Conservation (phyloP, 2,797 vertebrate genomes). For the Fistularia tabacaria region DNA sequence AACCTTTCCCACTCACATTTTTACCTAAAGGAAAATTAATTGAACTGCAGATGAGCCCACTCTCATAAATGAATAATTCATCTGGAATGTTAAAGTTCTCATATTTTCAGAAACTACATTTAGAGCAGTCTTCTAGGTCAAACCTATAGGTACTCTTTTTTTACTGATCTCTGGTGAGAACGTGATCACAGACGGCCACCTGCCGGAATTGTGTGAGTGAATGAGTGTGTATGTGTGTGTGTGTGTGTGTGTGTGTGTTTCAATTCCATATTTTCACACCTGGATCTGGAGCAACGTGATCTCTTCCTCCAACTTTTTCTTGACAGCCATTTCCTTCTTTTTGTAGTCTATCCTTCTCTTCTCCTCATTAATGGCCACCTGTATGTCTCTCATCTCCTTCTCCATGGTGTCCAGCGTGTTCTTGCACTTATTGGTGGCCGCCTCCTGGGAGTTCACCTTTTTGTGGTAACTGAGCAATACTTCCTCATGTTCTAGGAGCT, state of each 20-base stretch:
- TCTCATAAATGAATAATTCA: too few species aligned
- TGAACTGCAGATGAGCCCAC: too few species aligned
- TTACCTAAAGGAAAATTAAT: too few species aligned
- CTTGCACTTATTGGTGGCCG: constrained; percentile 71
- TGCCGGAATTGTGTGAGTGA: background rate
- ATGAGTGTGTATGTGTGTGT: background rate
- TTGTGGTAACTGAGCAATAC: constrained; percentile 81
- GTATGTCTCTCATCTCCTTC: constrained; percentile 79
- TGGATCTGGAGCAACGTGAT: constrained; percentile 77
- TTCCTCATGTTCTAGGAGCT: constrained; percentile 85
- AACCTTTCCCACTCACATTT: too few species aligned
- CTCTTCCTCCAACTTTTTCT: constrained; percentile 73
- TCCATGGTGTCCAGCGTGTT: constrained; percentile 75
- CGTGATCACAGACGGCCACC: background rate
- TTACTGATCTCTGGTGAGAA: too few species aligned
- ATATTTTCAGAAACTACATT: too few species aligned
- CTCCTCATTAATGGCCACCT: constrained; percentile 75
- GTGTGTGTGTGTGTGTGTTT: background rate
- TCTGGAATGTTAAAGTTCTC: too few species aligned
- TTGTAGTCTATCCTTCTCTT: constrained; percentile 73
- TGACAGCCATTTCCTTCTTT: constrained; percentile 67
- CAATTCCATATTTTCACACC: constrained; percentile 61
- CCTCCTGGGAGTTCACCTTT: constrained; percentile 81
- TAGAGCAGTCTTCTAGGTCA: too few species aligned
- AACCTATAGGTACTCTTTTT: too few species aligned